These are phyloP conservation scores for Xiphophorus maculatus DNA, from an alignment of 2,113 vertebrate species.

Conservation along the genomic window DNA sequence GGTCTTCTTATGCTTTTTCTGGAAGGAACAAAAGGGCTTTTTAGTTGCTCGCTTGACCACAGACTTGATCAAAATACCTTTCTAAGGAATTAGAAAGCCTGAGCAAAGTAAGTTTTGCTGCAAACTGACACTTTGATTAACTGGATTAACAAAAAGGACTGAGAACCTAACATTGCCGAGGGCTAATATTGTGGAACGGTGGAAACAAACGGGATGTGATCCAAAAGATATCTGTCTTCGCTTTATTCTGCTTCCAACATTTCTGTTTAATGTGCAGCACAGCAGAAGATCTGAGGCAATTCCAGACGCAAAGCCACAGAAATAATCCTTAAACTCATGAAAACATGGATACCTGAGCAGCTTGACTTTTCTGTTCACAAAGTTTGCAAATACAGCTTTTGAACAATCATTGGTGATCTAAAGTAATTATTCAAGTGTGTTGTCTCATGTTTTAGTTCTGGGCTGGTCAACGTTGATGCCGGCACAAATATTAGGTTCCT, in stretches of 20 bases:
- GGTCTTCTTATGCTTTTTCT: conserved; percentile 51
- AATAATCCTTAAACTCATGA: neutral
- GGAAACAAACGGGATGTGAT: neutral
- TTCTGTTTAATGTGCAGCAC: neutral
- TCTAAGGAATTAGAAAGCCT: neutral
- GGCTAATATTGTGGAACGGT: neutral
- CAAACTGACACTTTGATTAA: conserved; percentile 14
- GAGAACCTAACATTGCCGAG: conserved; percentile 16
- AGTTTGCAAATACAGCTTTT: too few relatives aligned
- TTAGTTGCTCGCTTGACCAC: neutral
- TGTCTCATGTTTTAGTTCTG: neutral
- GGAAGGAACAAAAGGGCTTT: conserved; percentile 40
- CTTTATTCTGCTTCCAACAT: neutral
- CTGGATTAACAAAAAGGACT: conserved; percentile 27
- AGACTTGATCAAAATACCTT: conserved; percentile 9
- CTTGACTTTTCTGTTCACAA: too few relatives aligned
- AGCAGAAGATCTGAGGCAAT: neutral
- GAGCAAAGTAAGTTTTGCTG: neutral
- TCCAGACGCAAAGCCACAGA: neutral
- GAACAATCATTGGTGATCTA: too few relatives aligned
- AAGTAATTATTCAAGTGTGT: neutral
- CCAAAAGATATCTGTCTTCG: conserved; percentile 1
- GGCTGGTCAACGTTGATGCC: neutral
- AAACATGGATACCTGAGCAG: neutral
- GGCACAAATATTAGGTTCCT: neutral